phyloP scores from a whole-genome alignment of 1,140 invertebrate genomes.

The Phymorhynchus buccinoides region DNA sequence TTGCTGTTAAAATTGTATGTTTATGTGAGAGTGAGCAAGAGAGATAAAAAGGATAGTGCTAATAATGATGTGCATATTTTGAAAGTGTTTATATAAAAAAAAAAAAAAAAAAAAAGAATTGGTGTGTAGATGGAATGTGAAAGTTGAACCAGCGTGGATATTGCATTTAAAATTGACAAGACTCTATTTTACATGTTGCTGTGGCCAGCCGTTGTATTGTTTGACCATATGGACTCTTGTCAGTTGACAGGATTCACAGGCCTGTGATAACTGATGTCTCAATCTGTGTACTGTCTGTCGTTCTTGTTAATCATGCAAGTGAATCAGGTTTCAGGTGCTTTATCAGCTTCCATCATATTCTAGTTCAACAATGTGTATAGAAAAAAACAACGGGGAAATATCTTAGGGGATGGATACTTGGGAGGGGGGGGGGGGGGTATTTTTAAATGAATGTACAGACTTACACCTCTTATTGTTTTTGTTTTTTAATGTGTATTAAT shows the following conservation, averaged over 20 bases:
- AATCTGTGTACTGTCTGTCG: conserved; percentile 40
- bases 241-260: conserved; percentile 43
- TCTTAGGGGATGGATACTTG: neutral
- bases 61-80: neutral
- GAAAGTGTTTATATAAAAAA: neutral
- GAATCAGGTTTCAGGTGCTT: conserved; percentile 51
- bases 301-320: conserved; percentile 44
- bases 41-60: too few species aligned
- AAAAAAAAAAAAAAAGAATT: neutral
- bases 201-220: neutral
- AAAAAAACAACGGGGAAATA: neutral
- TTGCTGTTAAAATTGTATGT: neutral
- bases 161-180: neutral
- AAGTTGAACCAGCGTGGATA: neutral
- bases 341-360: conserved; percentile 39
- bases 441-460: conserved; percentile 4
- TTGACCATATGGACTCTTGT: conserved; percentile 36
- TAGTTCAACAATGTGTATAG: conserved; percentile 6
- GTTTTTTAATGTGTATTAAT: neutral
- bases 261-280: conserved; percentile 41
- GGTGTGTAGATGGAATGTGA: neutral
- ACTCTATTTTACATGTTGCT: neutral
- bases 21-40: neutral
- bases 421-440: neutral
- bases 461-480: neutral